Evolutionary conservation across 2,797 vertebrate genomes (phyloP).

Genomic region (Tarsius wallacei): DNA sequence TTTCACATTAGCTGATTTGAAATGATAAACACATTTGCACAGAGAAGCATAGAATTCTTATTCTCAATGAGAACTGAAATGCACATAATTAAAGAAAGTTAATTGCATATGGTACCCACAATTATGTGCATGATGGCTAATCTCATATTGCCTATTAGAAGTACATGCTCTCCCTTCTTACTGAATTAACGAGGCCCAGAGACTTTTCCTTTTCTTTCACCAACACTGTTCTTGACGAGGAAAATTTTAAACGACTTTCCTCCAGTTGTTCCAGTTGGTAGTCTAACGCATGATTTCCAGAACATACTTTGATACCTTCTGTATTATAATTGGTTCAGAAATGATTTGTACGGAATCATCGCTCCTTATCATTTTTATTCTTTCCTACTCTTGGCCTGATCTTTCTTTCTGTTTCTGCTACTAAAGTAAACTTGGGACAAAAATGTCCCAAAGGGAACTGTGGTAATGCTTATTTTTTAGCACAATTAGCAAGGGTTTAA

Average conservation of each 20-base stretch:
- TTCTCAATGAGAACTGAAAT: constrained; percentile 51
- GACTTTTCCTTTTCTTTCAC: background rate
- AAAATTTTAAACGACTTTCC: constrained; percentile 2
- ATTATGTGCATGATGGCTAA: background rate
- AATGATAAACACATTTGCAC: constrained; percentile 40
- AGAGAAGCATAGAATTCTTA: constrained; percentile 30
- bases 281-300: background rate
- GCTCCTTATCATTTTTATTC: background rate
- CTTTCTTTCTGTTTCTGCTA: constrained; percentile 9
- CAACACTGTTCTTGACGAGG: constrained; percentile 21
- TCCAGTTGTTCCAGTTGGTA: background rate
- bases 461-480: constrained; percentile 16
- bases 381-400: background rate
- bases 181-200: background rate
- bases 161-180: background rate
- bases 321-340: background rate
- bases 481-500: constrained; percentile 52
- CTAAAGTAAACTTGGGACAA: background rate
- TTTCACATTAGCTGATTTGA: constrained; percentile 59
- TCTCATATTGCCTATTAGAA: constrained; percentile 52
- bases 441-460: constrained; percentile 19
- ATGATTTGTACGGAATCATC: background rate
- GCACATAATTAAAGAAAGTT: constrained; percentile 54
- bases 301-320: background rate
- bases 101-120: constrained; percentile 37